phyloP scores from a whole-genome alignment of 1,140 invertebrate species.

The Dufourea novaeangliae region DNA sequence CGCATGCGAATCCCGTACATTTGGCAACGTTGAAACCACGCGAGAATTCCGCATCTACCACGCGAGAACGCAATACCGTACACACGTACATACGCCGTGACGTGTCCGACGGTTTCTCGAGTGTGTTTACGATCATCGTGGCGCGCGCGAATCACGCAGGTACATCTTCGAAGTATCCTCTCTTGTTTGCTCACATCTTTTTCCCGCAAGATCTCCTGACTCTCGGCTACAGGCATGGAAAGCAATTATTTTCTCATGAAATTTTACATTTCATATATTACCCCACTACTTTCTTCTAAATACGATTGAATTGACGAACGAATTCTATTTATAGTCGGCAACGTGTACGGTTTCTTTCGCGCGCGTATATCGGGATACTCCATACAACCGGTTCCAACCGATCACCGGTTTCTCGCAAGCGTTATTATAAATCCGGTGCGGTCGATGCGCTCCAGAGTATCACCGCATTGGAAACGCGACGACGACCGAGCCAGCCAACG shows the following conservation, averaged over 20 bases:
- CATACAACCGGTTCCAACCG: slow-evolving; percentile 38
- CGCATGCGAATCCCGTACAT: not conserved
- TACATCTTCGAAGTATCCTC: not conserved
- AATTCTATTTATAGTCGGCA: slow-evolving; percentile 30
- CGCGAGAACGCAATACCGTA: not conserved
- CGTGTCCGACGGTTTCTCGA: not conserved
- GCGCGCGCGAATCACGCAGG: not conserved
- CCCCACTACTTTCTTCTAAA: too few species aligned
- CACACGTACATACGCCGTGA: not conserved
- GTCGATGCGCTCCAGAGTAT: slow-evolving; percentile 20
- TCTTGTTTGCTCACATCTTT: too few species aligned
- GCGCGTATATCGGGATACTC: slow-evolving; percentile 3
- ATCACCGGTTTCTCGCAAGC: slow-evolving; percentile 34
- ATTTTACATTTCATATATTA: too few species aligned
- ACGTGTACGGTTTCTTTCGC: not conserved
- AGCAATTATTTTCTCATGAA: too few species aligned
- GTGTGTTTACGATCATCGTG: not conserved
- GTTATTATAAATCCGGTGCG: slow-evolving; percentile 43
- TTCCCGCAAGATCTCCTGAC: not conserved
- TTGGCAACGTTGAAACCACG: slow-evolving; percentile 52
- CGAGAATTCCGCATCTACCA: slow-evolving; percentile 54
- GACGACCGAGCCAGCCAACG: not conserved
- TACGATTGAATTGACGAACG: too few species aligned
- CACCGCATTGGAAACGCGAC: slow-evolving; percentile 37
- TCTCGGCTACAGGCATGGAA: too few species aligned